phyloP scores from a whole-genome alignment of 2,797 vertebrate species.

The Takifugu rubripes region DNA sequence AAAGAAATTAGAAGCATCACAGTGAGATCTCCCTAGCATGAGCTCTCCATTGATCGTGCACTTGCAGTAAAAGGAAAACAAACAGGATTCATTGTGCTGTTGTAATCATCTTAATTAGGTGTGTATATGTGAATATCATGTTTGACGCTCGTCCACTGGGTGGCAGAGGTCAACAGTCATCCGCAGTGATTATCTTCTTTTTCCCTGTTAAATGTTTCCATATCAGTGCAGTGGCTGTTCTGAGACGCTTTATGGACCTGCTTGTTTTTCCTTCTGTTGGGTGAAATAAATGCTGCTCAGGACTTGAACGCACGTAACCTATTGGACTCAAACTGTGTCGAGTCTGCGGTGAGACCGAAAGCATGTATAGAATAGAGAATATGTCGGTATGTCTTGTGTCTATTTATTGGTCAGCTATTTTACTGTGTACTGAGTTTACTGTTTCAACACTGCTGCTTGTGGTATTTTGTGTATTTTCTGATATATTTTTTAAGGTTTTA shows the following conservation, averaged over 20 bases:
- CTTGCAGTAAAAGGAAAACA: conserved; percentile 1
- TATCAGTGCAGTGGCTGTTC: conserved; percentile 23
- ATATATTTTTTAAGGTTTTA: conserved; percentile 31
- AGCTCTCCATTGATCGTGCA: not conserved
- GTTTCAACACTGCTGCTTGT: conserved; percentile 45
- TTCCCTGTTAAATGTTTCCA: conserved; percentile 29
- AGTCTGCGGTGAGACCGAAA: conserved; percentile 33
- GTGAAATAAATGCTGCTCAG: conserved; percentile 44
- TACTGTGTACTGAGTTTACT: conserved; percentile 38
- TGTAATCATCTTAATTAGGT: conserved; percentile 26
- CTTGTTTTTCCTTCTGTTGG: conserved; percentile 29
- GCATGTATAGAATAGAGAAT: conserved; percentile 36
- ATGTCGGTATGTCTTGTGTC: conserved; percentile 42
- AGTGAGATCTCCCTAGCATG: too few relatives aligned
- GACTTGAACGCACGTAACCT: conserved; percentile 20
- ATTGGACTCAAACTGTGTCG: conserved; percentile 16
- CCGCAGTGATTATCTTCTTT: conserved; percentile 36
- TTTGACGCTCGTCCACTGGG: conserved; percentile 58
- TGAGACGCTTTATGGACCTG: conserved; percentile 14
- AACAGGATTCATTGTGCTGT: not conserved
- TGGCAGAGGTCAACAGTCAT: conserved; percentile 40
- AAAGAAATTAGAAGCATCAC: too few relatives aligned
- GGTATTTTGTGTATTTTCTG: conserved; percentile 55
- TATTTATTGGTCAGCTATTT: conserved; percentile 52
- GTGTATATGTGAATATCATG: conserved; percentile 30